Evolutionary conservation across 2,113 vertebrate genomes (phyloP).

Genomic region (human): GRCh38 chr3:147633001-147633500

Average conservation of each 20-base stretch:
- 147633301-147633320: neutral
- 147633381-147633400: neutral
- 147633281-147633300: neutral
- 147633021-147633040: neutral
- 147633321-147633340: neutral
- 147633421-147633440: neutral
- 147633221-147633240: neutral
- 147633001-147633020: neutral
- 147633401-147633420: neutral
- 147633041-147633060: neutral
- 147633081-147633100: neutral
- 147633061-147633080: neutral
- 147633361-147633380: neutral
- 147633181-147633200: neutral
- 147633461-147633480: neutral
- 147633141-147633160: neutral
- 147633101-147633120: neutral
- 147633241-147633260: neutral
- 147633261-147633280: neutral
- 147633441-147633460: neutral
- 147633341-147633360: neutral
- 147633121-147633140: neutral
- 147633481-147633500: neutral
- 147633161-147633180: neutral
- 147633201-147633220: neutral